Conservation (phyloP, 2,888 invertebrate species). For the Brachynemurus nebulosus region DNA sequence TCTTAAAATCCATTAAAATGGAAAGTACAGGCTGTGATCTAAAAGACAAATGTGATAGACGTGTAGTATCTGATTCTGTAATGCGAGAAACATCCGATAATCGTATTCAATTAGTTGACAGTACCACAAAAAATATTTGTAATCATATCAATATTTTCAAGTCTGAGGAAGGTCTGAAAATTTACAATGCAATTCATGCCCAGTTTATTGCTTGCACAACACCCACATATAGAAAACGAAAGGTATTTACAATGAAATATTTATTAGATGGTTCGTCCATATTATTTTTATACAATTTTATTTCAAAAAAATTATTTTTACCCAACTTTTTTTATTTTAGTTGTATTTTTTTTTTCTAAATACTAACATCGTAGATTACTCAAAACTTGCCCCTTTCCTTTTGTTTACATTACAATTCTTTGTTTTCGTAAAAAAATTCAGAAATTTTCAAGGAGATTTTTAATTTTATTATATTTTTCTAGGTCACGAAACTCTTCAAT, state of each 20-base stretch:
- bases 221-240: constrained; percentile 64
- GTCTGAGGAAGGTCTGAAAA: constrained; percentile 50
- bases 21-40: constrained; percentile 1
- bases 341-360: no score
- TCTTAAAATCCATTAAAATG: no score
- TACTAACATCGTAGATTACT: no score
- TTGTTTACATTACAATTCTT: no score
- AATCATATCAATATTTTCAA: constrained; percentile 69
- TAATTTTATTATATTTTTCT: no score
- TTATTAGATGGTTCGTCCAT: background rate
- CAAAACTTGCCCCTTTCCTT: no score
- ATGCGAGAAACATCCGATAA: background rate
- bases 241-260: constrained; percentile 39
- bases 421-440: no score
- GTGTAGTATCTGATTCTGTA: background rate
- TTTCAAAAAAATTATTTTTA: no score
- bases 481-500: no score
- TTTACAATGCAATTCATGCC: constrained; percentile 56
- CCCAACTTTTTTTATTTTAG: no score
- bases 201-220: constrained; percentile 76
- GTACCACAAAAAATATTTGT: constrained; percentile 60
- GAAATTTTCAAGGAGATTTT: no score
- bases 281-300: no score
- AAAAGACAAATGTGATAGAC: constrained; percentile 5
- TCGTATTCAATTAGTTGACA: constrained; percentile 19